These are phyloP conservation scores for Coptodon rendalli DNA, from an alignment of 2,113 vertebrate species.

Conservation along the genomic window DNA sequence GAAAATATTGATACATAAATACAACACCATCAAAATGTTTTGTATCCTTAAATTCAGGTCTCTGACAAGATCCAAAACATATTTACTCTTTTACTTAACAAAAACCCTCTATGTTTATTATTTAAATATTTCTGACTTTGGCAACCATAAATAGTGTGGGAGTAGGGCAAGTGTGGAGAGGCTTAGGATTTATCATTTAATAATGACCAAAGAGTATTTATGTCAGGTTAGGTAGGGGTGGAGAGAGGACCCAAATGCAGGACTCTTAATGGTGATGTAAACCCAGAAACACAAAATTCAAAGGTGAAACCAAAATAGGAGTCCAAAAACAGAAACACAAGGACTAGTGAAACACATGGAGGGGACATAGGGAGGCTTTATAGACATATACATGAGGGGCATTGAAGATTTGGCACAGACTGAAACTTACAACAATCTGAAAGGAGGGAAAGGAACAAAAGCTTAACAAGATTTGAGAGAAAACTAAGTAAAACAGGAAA, in stretches of 20 bases:
- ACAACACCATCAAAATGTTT: not conserved
- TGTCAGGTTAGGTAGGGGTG: not conserved
- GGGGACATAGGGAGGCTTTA: not conserved
- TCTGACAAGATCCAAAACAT: not conserved
- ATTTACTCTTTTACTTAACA: not conserved
- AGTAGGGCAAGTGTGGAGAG: not conserved
- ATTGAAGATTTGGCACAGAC: not conserved
- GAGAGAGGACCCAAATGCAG: not conserved
- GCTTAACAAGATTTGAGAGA: not conserved
- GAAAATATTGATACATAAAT: not conserved
- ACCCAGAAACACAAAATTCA: not conserved
- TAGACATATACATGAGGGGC: not conserved
- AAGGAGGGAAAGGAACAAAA: not conserved
- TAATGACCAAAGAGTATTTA: not conserved
- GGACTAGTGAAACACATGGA: not conserved
- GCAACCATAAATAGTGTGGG: not conserved
- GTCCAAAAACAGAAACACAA: not conserved
- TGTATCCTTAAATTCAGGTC: not conserved
- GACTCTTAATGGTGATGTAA: not conserved
- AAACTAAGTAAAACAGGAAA: not conserved
- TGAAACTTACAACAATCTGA: accelerated
- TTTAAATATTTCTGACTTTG: not conserved
- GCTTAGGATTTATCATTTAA: not conserved
- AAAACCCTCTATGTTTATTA: not conserved
- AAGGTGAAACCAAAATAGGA: not conserved